Conservation (phyloP, 1,140 invertebrate genomes). For the Drusus annulatus region DNA sequence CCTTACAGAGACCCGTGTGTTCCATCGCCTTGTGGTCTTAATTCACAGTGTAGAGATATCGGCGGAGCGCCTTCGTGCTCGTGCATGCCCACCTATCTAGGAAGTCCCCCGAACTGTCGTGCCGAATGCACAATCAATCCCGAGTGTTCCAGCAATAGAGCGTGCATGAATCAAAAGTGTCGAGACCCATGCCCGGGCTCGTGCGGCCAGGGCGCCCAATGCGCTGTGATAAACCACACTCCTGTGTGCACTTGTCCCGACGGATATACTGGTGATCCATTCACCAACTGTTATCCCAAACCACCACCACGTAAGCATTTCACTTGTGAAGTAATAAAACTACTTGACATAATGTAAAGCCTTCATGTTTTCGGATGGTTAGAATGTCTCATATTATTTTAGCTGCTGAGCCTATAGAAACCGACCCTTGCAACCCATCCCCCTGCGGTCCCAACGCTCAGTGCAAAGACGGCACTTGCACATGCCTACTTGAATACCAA, state of each 20-base stretch:
- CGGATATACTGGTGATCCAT: constrained; percentile 82
- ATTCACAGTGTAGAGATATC: constrained; percentile 79
- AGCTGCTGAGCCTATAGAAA: constrained; percentile 63
- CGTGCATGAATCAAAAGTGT: constrained; percentile 84
- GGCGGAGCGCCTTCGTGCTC: constrained; percentile 77
- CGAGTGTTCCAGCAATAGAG: constrained; percentile 81
- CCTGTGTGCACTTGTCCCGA: constrained; percentile 80
- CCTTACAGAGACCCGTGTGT: constrained; percentile 73
- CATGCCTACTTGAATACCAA: constrained; percentile 77
- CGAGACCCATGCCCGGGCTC: constrained; percentile 83
- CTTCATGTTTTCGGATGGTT: no score
- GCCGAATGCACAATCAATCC: constrained; percentile 82
- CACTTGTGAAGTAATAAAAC: no score
- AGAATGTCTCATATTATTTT: constrained; percentile 65
- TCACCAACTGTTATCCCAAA: constrained; percentile 72
- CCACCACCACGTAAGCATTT: constrained; percentile 44
- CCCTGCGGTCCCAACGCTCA: constrained; percentile 79
- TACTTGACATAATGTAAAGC: no score
- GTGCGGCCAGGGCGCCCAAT: constrained; percentile 83
- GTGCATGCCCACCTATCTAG: constrained; percentile 78
- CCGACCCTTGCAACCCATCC: constrained; percentile 76
- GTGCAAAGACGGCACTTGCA: constrained; percentile 75
- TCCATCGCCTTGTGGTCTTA: constrained; percentile 82
- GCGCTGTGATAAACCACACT: constrained; percentile 81
- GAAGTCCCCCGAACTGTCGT: constrained; percentile 82